These are phyloP conservation scores for Gobionotothen gibberifrons DNA, from an alignment of 2,797 vertebrate species.

Conservation along the genomic window DNA sequence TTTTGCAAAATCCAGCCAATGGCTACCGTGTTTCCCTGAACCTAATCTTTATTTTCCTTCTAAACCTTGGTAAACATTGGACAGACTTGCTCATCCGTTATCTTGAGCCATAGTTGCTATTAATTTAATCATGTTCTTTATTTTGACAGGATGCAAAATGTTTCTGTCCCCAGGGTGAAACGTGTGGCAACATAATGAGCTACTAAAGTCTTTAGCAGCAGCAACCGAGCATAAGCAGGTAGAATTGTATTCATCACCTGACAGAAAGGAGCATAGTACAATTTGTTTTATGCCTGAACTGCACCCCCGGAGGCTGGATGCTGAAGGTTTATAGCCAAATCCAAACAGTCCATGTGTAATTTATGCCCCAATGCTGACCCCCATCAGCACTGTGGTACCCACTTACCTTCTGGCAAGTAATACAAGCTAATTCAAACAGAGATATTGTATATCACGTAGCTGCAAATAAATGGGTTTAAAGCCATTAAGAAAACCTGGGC, in stretches of 20 bases:
- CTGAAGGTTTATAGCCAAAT: conserved; percentile 44
- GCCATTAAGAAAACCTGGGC: neutral
- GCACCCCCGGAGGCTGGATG: conserved; percentile 19
- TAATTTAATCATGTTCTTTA: conserved; percentile 41
- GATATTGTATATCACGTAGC: conserved; percentile 14
- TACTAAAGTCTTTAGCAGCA: conserved; percentile 48
- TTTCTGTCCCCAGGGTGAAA: conserved; percentile 39
- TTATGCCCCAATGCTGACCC: conserved; percentile 52
- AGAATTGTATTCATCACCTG: conserved; percentile 60
- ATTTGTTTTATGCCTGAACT: conserved; percentile 56
- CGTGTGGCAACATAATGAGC: conserved; percentile 54
- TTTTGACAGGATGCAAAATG: conserved; percentile 59
- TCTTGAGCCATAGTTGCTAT: conserved; percentile 23
- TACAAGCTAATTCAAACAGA: conserved; percentile 37
- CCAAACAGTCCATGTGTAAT: conserved; percentile 54
- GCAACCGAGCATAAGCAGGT: conserved; percentile 37
- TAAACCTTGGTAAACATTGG: neutral
- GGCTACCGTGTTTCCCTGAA: neutral
- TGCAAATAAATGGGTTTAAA: conserved; percentile 27
- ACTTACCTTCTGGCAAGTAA: conserved; percentile 46
- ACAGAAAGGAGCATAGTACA: conserved; percentile 52
- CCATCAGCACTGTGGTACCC: conserved; percentile 37
- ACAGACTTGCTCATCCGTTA: neutral
- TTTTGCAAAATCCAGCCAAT: neutral
- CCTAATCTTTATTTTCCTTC: too few species aligned